Conservation (phyloP, 1,140 invertebrate genomes). For the Drosophila nasuta region DNA sequence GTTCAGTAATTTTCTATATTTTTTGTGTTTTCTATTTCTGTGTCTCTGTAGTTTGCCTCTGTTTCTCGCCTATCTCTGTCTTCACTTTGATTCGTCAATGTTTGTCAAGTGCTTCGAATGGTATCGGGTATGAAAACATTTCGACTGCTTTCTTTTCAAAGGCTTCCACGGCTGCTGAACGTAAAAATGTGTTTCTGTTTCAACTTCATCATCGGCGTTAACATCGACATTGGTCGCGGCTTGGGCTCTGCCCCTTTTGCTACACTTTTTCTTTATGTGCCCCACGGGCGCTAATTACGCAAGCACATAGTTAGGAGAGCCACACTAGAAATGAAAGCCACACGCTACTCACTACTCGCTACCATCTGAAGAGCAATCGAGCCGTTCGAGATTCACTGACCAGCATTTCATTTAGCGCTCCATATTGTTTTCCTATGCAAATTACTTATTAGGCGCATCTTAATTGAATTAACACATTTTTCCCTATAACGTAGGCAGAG, state of each 20-base stretch:
- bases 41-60: conserved; percentile 10
- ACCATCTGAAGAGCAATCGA: neutral
- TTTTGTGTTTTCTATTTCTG: conserved; percentile 26
- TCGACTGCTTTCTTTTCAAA: conserved; percentile 54
- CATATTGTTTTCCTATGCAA: conserved; percentile 69
- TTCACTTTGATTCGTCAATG: conserved; percentile 24
- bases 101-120: conserved; percentile 71
- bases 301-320: conserved; percentile 56
- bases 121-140: conserved; percentile 48
- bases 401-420: conserved; percentile 44
- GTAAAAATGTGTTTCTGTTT: conserved; percentile 40
- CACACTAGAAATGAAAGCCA: conserved; percentile 49
- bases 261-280: conserved; percentile 55
- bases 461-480: conserved; percentile 78
- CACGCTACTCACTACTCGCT: neutral
- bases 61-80: neutral
- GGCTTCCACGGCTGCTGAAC: conserved; percentile 25
- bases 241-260: conserved; percentile 43
- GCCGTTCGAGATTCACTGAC: neutral
- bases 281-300: conserved; percentile 70
- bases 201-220: neutral
- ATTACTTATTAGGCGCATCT: conserved; percentile 70
- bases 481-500: conserved; percentile 19
- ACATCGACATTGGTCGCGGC: neutral
- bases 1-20: conserved; percentile 43